phyloP scores from a whole-genome alignment of 37 sponge, comb jelly and placozoan species.

The Oscarella lobularis region DNA sequence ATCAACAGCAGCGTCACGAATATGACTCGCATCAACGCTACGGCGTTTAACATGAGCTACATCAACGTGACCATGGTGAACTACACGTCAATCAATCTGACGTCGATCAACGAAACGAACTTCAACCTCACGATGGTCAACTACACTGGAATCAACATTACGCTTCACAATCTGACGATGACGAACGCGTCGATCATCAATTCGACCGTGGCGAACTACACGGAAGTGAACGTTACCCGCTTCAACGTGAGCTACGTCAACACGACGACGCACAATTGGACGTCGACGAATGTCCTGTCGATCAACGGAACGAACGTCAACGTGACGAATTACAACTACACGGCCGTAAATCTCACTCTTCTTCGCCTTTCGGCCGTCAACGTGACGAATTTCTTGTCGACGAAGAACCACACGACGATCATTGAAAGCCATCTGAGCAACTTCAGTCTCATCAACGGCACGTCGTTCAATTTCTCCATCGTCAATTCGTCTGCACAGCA shows the following conservation, averaged over 20 bases:
- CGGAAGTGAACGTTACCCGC: neutral
- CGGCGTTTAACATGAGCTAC: neutral
- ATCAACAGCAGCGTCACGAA: neutral
- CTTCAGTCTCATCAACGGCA: neutral
- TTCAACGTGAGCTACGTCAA: neutral
- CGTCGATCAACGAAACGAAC: neutral
- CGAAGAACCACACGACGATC: too few relatives aligned
- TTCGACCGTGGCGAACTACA: neutral
- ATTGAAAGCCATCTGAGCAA: too few relatives aligned
- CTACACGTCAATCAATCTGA: neutral
- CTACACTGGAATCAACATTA: conserved; percentile 1
- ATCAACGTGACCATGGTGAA: neutral
- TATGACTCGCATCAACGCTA: neutral
- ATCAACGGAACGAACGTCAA: neutral
- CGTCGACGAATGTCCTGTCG: neutral
- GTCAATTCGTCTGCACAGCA: too few relatives aligned
- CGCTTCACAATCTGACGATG: neutral
- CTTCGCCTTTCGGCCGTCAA: neutral
- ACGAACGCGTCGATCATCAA: neutral
- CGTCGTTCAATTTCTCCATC: neutral
- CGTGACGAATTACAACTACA: neutral
- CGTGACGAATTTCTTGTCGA: neutral
- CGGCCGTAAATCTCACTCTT: neutral
- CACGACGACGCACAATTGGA: neutral
- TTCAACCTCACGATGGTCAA: neutral